phyloP scores from a whole-genome alignment of 1,140 invertebrate genomes.

The Bilobella aurantiaca region DNA sequence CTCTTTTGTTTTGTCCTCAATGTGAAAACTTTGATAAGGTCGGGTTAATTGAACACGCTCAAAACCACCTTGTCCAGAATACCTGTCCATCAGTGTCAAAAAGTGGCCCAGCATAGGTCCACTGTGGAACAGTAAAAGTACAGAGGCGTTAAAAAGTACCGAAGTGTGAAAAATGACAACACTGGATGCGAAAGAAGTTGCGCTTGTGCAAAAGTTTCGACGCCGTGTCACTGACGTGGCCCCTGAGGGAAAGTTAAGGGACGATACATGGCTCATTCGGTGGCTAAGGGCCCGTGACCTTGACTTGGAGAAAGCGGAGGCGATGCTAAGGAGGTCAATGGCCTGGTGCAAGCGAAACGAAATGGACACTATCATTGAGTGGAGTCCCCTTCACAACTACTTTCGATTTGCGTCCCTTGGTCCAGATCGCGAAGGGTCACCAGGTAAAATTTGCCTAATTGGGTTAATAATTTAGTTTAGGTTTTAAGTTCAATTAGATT shows the following conservation, averaged over 20 bases:
- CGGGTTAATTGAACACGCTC: too few relatives aligned
- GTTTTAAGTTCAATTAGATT: background rate
- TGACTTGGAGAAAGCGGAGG: conserved; percentile 4
- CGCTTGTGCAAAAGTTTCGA: background rate
- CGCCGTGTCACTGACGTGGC: background rate
- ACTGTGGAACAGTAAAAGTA: background rate
- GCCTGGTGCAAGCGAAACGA: background rate
- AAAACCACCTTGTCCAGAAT: too few relatives aligned
- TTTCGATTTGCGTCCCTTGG: background rate
- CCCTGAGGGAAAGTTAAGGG: background rate
- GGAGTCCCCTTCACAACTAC: background rate
- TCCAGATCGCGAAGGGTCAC: background rate
- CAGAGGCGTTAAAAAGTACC: too few relatives aligned
- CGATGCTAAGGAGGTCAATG: background rate
- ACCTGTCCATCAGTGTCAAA: too few relatives aligned
- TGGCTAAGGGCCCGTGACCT: conserved; percentile 7
- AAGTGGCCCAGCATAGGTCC: too few relatives aligned
- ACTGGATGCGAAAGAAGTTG: background rate
- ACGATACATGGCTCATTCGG: background rate
- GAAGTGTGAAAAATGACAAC: background rate
- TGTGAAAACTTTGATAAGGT: too few relatives aligned
- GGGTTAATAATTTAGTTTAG: background rate
- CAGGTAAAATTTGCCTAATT: background rate
- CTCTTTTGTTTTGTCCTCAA: too few relatives aligned
- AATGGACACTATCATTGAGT: background rate